A percentile compares a stretch with the other conserved stretches of the same genome.
These are phyloP conservation scores for Agrochola macilenta DNA, from an alignment of 2,888 invertebrate species.

Conservation along the genomic window DNA sequence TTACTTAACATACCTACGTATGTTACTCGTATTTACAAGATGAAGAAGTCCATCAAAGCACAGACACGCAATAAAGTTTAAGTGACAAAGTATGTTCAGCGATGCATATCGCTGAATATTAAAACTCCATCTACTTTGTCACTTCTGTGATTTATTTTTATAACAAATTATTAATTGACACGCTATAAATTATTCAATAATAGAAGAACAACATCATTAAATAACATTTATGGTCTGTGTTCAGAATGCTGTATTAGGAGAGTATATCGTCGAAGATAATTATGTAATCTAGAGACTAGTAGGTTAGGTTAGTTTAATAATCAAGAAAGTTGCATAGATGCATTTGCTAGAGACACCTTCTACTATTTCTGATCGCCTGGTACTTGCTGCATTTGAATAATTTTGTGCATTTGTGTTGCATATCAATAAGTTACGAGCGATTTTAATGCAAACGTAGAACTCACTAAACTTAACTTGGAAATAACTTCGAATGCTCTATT, in stretches of 20 bases:
- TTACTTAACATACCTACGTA: neutral
- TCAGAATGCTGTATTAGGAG: conserved; percentile 28
- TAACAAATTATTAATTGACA: conserved; percentile 16
- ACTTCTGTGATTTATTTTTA: conserved; percentile 13
- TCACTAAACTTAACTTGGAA: too few species aligned
- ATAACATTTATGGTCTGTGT: conserved; percentile 9
- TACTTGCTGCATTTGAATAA: conserved; percentile 42
- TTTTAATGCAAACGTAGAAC: neutral
- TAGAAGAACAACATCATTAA: conserved; percentile 3
- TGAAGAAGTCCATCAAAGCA: conserved; percentile 22
- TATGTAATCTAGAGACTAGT: conserved; percentile 5
- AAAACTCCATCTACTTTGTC: conserved; percentile 18
- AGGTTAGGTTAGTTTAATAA: conserved; percentile 16
- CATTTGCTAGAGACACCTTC: conserved; percentile 37
- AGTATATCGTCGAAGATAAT: conserved; percentile 15
- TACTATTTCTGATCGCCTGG: conserved; percentile 43
- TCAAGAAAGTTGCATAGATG: conserved; percentile 45
- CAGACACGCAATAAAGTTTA: too few species aligned
- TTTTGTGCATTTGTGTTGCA: conserved; percentile 26
- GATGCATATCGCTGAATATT: conserved; percentile 1
- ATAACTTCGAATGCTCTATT: neutral
- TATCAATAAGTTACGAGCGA: neutral
- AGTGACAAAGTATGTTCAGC: too few species aligned
- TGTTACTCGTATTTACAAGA: conserved; percentile 1
- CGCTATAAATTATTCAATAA: conserved; percentile 16